Evolutionary conservation across 2,797 vertebrate species (phyloP).

Genomic region (Kryptolebias ocellatus): DNA sequence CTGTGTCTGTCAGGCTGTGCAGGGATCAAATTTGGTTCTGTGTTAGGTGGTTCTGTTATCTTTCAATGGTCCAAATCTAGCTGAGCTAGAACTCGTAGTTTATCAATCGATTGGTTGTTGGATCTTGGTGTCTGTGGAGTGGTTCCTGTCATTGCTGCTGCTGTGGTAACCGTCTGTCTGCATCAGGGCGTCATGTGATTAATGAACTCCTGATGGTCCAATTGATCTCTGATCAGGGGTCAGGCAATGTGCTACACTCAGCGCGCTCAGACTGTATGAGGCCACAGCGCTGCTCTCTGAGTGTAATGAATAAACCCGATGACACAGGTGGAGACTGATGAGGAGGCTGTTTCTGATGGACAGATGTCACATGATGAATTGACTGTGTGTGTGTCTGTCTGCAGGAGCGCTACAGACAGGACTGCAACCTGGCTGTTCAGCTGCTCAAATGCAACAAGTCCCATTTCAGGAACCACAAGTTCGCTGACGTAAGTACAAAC

Average conservation of each 20-base stretch:
- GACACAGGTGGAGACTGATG: background rate
- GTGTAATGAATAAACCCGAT: background rate
- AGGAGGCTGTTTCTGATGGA: background rate
- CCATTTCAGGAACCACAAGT: conserved; percentile 98
- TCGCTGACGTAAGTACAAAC: conserved; percentile 90
- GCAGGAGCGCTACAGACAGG: conserved; percentile 94
- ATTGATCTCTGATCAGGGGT: background rate
- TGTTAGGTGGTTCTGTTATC: background rate
- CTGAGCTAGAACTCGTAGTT: background rate
- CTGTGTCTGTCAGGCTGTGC: background rate
- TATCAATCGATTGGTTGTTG: no score
- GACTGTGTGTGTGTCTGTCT: conserved; percentile 25
- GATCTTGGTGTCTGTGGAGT: background rate
- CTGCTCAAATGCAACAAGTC: conserved; percentile 99
- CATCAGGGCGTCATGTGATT: background rate
- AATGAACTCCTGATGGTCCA: background rate
- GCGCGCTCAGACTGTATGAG: background rate
- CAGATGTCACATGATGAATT: background rate
- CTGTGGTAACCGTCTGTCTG: background rate
- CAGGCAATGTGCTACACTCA: background rate
- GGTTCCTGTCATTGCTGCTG: background rate
- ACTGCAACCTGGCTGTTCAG: conserved; percentile 97
- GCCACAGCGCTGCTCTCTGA: background rate
- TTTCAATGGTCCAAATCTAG: background rate
- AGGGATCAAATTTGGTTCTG: background rate